Evolutionary conservation across 2,113 vertebrate genomes (phyloP).

Genomic region (Jaculus jaculus): DNA sequence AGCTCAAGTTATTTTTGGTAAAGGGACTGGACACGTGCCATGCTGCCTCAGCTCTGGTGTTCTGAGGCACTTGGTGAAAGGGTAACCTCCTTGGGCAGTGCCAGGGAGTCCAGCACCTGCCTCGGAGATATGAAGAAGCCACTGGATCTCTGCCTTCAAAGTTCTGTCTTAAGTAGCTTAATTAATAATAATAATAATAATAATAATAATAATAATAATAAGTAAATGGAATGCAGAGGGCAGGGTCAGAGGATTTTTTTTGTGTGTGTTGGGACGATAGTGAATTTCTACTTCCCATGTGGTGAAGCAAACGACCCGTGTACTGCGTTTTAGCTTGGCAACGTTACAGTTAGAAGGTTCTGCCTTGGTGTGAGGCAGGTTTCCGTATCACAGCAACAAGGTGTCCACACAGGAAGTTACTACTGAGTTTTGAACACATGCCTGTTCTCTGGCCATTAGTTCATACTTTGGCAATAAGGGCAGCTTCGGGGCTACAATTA

Average conservation of each 20-base stretch:
- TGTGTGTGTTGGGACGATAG: background rate
- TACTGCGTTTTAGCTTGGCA: background rate
- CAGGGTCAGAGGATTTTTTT: background rate
- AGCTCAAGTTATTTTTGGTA: constrained; percentile 63
- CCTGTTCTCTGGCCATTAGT: background rate
- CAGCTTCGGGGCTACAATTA: background rate
- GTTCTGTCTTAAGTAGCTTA: background rate
- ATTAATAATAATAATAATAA: background rate
- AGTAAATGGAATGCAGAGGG: background rate
- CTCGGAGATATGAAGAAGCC: background rate
- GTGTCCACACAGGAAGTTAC: background rate
- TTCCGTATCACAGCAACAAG: background rate
- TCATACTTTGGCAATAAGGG: background rate
- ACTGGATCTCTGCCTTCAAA: background rate
- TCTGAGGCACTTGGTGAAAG: background rate
- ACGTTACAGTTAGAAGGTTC: background rate
- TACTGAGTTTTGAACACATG: background rate
- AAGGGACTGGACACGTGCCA: constrained; percentile 31
- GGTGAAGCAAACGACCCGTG: background rate
- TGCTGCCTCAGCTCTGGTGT: background rate
- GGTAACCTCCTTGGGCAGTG: background rate
- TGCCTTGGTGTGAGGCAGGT: fast-evolving
- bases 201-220: background rate
- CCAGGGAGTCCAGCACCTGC: fast-evolving
- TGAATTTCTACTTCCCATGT: background rate